Conservation (phyloP, 2,888 invertebrate genomes). For the Epinotia ramella region DNA sequence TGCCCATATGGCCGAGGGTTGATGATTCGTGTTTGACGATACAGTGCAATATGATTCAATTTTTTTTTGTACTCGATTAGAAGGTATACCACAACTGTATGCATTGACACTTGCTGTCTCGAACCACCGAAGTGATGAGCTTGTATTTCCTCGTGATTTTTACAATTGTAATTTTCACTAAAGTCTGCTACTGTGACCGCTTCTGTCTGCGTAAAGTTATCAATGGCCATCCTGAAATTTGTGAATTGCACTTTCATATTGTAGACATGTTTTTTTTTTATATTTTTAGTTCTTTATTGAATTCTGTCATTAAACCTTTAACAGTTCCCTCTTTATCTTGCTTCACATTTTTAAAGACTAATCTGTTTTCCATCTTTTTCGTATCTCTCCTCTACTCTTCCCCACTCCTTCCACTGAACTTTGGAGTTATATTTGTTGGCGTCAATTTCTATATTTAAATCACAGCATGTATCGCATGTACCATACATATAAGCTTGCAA, state of each 20-base stretch:
- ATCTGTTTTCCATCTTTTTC: neutral
- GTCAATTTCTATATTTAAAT: slow-evolving; percentile 37
- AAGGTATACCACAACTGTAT: slow-evolving; percentile 1
- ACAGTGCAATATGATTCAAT: slow-evolving; percentile 34
- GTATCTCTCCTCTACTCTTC: slow-evolving; percentile 46
- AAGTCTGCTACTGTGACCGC: neutral
- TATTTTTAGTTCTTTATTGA: neutral
- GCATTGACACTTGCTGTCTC: neutral
- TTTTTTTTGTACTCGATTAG: neutral
- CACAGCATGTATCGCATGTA: slow-evolving; percentile 20
- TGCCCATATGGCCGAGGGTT: slow-evolving; percentile 46
- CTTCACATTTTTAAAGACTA: neutral
- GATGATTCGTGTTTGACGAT: slow-evolving; percentile 18
- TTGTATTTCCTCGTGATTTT: neutral
- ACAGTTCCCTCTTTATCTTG: too few relatives aligned
- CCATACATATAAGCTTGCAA: slow-evolving; percentile 45
- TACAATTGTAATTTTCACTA: neutral
- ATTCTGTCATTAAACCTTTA: neutral
- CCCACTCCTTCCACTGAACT: slow-evolving; percentile 46
- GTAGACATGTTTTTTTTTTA: neutral
- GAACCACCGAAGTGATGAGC: slow-evolving; percentile 1
- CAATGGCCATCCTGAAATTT: neutral
- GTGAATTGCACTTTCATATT: neutral
- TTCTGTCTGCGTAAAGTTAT: neutral
- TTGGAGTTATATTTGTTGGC: slow-evolving; percentile 29